Conservation (phyloP, 2,113 vertebrate species). For the Phylloscopus trochiloides region DNA sequence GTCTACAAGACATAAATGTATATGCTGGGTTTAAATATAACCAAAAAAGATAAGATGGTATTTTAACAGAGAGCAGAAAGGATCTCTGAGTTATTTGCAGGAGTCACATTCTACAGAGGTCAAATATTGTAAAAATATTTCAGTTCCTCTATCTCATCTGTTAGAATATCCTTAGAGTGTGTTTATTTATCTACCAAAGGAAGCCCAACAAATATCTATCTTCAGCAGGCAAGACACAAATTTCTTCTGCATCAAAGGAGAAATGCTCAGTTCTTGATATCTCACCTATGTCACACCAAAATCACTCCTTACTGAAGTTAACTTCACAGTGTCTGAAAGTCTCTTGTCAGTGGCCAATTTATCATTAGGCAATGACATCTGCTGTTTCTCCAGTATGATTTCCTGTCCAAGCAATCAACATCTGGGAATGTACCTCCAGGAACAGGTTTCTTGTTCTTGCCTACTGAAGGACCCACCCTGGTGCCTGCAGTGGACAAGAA, state of each 20-base stretch:
- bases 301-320: background rate
- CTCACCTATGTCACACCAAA: background rate
- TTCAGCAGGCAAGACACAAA: background rate
- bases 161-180: background rate
- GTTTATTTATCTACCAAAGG: background rate
- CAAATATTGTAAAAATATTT: background rate
- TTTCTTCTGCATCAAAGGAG: background rate
- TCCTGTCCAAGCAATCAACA: background rate
- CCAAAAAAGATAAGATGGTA: background rate
- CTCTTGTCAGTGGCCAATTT: background rate
- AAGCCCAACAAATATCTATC: background rate
- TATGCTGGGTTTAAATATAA: background rate
- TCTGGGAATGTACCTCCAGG: background rate
- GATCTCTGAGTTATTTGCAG: background rate
- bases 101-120: background rate
- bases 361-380: background rate
- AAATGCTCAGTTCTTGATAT: background rate
- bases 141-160: background rate
- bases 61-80: background rate
- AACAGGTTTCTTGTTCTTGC: background rate
- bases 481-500: background rate
- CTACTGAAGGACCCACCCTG: background rate
- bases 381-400: background rate
- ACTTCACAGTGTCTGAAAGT: background rate
- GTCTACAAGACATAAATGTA: background rate